Base-by-base conservation (phyloP, 2,888 invertebrate species). In the Meganola albula region DNA sequence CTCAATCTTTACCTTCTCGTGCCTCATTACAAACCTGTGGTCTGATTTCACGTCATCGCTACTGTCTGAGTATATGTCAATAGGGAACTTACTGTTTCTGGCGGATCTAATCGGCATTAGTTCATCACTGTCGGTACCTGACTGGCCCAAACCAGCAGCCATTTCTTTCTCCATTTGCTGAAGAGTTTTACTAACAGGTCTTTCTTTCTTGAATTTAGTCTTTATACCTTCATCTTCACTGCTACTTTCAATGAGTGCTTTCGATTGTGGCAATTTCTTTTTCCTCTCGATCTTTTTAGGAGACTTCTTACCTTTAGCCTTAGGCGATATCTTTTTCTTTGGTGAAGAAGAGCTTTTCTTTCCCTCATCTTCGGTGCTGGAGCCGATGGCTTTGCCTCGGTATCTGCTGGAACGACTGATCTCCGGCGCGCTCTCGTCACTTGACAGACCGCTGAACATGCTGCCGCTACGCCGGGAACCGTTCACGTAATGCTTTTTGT, bases 31-130 rank as follows among this genome's bases (percentile, higher is more conserved):
- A 22, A 61, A 45, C 49, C 74, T 88, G 6, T 48, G 44, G 27
- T 64, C 52, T 2, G 57, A 30, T 7, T 51, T 53, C 3, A 16
- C 32, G n/a, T 82, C 83, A 54, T 93, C 93, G 49, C 93, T 93
- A 54, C 93, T 93, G 53, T 95, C 94, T 0, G 95, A 95, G 74
- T 95, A 96, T 53, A 95, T 95, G 40, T 92, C 91, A 10, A 90
- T 85, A n/a, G 90, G 88, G 36, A 88, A 88, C 63, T 89, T 89
- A 44, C 83, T 77, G 48, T 87, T 88, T 52, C 80, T 75, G 27
- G 88, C 82, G 16, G 84, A 83, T 53, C 86, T 86, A 12, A 92
- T 88, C 13, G 92, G 89, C 77, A 93, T 85, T 25, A 94, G 70
- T 43, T 94, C 94, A 67, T 94, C 95, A 63, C 94, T 95, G 46